These are phyloP conservation scores for Hybognathus amarus DNA, from an alignment of 2,797 vertebrate species.

Conservation along the genomic window DNA sequence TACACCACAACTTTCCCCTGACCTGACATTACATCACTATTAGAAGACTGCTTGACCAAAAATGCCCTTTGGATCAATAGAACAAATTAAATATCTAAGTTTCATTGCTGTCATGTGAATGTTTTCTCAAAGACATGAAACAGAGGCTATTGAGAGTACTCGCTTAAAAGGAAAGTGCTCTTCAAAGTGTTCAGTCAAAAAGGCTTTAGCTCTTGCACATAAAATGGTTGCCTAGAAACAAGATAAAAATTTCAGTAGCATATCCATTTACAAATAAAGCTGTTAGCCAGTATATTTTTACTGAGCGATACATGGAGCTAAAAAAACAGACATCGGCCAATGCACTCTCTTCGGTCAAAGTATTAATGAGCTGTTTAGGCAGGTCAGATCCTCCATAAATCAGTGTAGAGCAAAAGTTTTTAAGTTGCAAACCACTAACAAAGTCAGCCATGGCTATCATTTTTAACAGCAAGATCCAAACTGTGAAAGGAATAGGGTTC, in stretches of 20 bases:
- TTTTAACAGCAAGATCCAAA: not conserved
- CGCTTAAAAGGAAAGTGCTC: not conserved
- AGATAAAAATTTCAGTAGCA: slow-evolving; percentile 10
- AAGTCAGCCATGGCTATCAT: slow-evolving; percentile 6
- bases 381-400: not conserved
- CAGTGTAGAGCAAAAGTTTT: not conserved
- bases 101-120: slow-evolving; percentile 20
- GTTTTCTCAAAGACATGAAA: not conserved
- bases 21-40: slow-evolving; percentile 8
- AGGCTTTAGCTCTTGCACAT: slow-evolving; percentile 18
- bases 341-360: not conserved
- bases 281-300: slow-evolving; percentile 8
- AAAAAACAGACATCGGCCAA: not conserved
- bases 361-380: not conserved
- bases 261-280: slow-evolving; percentile 27
- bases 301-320: not conserved
- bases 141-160: slow-evolving; percentile 6
- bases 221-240: slow-evolving; percentile 54
- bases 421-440: not conserved
- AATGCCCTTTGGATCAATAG: not conserved
- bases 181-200: slow-evolving; percentile 7
- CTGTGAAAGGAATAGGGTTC: slow-evolving; percentile 8
- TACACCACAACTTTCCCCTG: slow-evolving; percentile 1
- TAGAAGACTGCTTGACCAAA: slow-evolving; percentile 2
- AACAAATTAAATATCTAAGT: not conserved